Evolutionary conservation across 2,113 vertebrate species (phyloP), one percentile per base, ranked within the genome.

Genomic region (Bothrops jararaca): DNA sequence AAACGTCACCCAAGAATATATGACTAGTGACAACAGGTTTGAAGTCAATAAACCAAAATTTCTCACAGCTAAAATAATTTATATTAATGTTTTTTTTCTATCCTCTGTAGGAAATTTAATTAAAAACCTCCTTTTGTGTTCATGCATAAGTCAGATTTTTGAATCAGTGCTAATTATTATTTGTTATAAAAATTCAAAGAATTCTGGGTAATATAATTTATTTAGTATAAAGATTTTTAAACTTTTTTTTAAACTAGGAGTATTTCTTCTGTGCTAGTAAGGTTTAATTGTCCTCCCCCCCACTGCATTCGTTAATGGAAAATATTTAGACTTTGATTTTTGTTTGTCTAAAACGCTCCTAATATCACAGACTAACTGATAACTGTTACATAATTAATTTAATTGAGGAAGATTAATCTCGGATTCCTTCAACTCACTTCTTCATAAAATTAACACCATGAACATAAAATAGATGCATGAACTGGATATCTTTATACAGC

Each of bases 341-440:
- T 92, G 92, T 96, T 94, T 93, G 45, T 92, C 92, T 96, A 86
- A 96, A 96, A 95, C 94, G 23, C 39, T 97, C 93, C 95, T 94
- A 94, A 88, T 94, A 91, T 2, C 29, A 89, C 92, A 91, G 88
- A 26, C 69, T 94, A 96, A 95, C 95, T 97, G 94, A 88, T 34
- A 93, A 56, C 64, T 90, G 92, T 95, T 97, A 92, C 53, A 94
- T 96, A 94, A 90, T 20, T 97, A 95, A 96, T 95, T 96, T 97
- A 96, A 96, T 94, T 96, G 95, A 90, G 91, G 93, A 20, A 86
- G 7, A 80, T 80, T 22, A 87, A 93, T 92, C 54, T 89, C 20
- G 94, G 92, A 91, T 93, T 94, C 95, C 93, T 96, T 48, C 11
- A 15, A 45, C 94, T 96, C 42, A 57, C 12, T 56, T 57, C 45